Conservation (phyloP, 2,888 invertebrate species). For the Apodemia duryi region DNA sequence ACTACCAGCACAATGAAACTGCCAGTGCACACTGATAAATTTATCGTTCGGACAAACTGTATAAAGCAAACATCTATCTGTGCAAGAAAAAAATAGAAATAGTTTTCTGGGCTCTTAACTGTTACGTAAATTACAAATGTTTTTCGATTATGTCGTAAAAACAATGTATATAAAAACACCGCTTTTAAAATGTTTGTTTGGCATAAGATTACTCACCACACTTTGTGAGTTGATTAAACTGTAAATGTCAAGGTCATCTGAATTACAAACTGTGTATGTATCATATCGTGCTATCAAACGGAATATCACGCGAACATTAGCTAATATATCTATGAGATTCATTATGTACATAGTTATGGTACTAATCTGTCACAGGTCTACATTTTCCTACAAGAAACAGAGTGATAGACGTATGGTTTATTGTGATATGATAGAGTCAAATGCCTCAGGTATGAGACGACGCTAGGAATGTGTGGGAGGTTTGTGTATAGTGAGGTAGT, state of each 20-base stretch:
- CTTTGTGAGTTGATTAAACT: conserved; percentile 11
- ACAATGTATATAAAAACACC: conserved; percentile 6
- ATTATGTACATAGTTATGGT: conserved; percentile 8
- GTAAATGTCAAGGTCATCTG: conserved; percentile 9
- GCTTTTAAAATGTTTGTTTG: conserved; percentile 8
- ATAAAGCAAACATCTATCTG: conserved; percentile 8
- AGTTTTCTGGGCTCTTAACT: neutral
- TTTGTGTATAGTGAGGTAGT: conserved; percentile 8
- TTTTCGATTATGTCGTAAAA: conserved; percentile 2
- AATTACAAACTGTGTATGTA: conserved; percentile 12
- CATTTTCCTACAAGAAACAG: neutral
- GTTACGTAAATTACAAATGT: neutral
- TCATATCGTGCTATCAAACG: conserved; percentile 3
- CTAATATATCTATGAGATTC: no score
- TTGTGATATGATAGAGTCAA: conserved; percentile 2
- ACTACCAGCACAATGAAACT: conserved; percentile 1
- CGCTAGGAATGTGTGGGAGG: neutral
- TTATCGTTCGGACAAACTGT: neutral
- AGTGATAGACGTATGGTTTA: neutral
- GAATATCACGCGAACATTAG: neutral
- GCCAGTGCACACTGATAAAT: neutral
- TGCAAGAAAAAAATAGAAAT: conserved; percentile 3
- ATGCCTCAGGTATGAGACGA: neutral
- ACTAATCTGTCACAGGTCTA: neutral
- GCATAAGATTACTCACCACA: conserved; percentile 10